Evolutionary conservation across 2,797 vertebrate genomes (phyloP).

Genomic region (Falco columbarius): DNA sequence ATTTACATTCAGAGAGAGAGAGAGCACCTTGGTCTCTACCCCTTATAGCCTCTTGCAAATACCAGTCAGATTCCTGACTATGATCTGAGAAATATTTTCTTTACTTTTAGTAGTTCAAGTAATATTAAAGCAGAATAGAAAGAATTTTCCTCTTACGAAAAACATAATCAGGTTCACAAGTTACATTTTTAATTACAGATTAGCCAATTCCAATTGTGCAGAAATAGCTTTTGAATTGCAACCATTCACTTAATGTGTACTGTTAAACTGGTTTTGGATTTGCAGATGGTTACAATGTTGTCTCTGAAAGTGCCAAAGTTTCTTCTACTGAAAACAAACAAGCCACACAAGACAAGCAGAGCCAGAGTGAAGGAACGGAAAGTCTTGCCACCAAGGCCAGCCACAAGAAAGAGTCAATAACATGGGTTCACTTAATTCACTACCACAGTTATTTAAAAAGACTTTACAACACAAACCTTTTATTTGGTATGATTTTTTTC

Average conservation of each 20-base stretch:
- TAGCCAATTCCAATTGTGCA: background rate
- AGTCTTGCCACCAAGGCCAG: background rate
- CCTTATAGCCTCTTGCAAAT: background rate
- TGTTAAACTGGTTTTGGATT: background rate
- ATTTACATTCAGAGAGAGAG: background rate
- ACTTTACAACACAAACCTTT: conserved; percentile 73
- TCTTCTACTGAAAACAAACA: background rate
- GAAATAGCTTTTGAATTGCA: background rate
- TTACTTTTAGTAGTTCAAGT: background rate
- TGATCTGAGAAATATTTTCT: background rate
- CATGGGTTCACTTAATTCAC: conserved; percentile 81
- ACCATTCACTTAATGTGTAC: background rate
- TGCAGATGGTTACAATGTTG: conserved; percentile 65
- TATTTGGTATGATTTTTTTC: conserved; percentile 70
- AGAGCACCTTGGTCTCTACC: background rate
- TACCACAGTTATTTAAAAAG: conserved; percentile 82
- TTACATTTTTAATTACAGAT: background rate
- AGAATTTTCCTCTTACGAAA: background rate
- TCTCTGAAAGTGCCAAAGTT: background rate
- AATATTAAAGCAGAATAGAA: background rate
- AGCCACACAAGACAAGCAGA: background rate
- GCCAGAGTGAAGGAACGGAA: background rate
- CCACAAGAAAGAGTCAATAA: conserved; percentile 47
- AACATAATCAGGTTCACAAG: background rate
- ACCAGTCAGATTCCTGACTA: background rate